Evolutionary conservation across 2,113 vertebrate species (phyloP).

Genomic region (Erythrocercus mccallii): DNA sequence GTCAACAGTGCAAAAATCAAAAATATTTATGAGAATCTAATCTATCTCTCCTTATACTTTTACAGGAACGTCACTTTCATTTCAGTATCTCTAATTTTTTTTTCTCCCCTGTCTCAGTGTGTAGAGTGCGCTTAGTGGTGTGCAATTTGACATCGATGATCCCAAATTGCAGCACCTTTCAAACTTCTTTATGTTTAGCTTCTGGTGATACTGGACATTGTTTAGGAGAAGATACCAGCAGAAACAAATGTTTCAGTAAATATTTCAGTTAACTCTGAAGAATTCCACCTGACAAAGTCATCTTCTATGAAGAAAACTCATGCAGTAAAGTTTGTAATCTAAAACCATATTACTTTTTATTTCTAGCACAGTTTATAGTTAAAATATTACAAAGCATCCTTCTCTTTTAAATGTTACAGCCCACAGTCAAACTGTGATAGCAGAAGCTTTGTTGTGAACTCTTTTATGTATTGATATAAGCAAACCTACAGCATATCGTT

Average conservation of each 20-base stretch:
- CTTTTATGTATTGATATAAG: not conserved
- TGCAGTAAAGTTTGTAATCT: not conserved
- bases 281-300: not conserved
- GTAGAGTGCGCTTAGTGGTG: not conserved
- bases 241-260: not conserved
- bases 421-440: not conserved
- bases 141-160: not conserved
- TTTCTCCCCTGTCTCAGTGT: not conserved
- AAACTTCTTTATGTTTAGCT: not conserved
- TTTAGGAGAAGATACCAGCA: not conserved
- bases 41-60: not conserved
- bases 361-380: not conserved
- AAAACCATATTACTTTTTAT: not conserved
- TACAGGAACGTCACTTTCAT: not conserved
- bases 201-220: not conserved
- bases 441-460: not conserved
- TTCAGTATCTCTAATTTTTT: not conserved
- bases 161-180: not conserved
- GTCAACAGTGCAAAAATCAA: not conserved
- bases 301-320: not conserved
- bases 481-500: not conserved
- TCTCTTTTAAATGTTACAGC: not conserved
- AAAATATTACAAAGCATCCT: not conserved
- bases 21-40: not conserved
- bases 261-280: not conserved